A percentile compares a stretch with the other conserved stretches of the same genome.
Evolutionary conservation across 2,797 vertebrate genomes (phyloP).

Genomic region (Girardinus metallicus): DNA sequence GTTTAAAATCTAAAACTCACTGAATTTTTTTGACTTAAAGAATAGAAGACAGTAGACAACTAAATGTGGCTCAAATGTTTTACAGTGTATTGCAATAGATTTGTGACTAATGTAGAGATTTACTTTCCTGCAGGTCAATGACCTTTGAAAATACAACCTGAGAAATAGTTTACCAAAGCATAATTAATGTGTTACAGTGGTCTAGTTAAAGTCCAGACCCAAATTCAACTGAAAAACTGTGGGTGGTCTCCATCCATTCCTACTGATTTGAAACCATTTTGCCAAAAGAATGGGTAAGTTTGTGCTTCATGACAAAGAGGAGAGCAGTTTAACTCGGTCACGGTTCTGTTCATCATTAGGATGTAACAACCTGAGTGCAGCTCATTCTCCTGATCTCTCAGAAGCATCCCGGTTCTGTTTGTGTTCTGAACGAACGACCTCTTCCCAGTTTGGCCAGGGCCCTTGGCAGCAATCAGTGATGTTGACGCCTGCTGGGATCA

Average conservation of each 20-base stretch:
- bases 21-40: too few species aligned
- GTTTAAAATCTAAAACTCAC: too few species aligned
- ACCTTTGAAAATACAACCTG: background rate
- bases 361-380: conserved; percentile 22
- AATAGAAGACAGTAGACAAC: too few species aligned
- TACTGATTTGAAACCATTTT: background rate
- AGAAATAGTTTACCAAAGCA: background rate
- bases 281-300: background rate
- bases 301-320: background rate
- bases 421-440: conserved; percentile 55
- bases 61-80: too few species aligned
- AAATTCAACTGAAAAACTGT: background rate
- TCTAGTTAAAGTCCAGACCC: background rate
- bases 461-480: conserved; percentile 58
- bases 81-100: background rate
- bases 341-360: background rate
- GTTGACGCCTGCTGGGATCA: conserved; percentile 66
- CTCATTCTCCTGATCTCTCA: conserved; percentile 34
- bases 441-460: conserved; percentile 46
- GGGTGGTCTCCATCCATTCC: background rate
- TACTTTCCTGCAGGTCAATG: background rate
- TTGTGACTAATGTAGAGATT: background rate
- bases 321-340: background rate
- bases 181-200: background rate
- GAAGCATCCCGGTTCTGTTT: conserved; percentile 40